These are phyloP conservation scores for Macquaria australasica DNA, from an alignment of 2,113 vertebrate species.

Conservation along the genomic window DNA sequence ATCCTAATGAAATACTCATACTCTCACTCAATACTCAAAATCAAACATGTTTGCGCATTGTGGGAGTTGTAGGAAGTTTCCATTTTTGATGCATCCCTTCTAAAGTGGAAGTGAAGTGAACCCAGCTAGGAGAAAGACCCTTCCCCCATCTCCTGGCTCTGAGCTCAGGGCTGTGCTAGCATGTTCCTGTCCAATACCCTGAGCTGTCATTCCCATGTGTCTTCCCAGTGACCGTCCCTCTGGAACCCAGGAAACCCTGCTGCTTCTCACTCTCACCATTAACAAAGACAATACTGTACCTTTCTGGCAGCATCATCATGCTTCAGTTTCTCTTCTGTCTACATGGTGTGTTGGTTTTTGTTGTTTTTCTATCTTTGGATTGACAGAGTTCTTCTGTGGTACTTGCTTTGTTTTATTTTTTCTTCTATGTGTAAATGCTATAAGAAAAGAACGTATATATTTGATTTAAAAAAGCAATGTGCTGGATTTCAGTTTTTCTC, in stretches of 20 bases:
- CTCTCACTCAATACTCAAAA: too few relatives aligned
- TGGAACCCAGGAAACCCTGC: slow-evolving; percentile 9
- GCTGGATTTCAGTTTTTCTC: slow-evolving; percentile 61
- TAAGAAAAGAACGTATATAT: slow-evolving; percentile 75
- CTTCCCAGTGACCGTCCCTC: not conserved
- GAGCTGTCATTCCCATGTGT: slow-evolving; percentile 2
- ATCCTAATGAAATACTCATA: not conserved
- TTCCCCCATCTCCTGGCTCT: not conserved
- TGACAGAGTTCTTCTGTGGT: slow-evolving; percentile 66
- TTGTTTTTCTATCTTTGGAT: slow-evolving; percentile 39
- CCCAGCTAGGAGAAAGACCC: not conserved
- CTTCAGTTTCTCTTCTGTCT: slow-evolving; percentile 30
- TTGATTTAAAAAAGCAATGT: slow-evolving; percentile 58
- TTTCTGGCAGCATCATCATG: slow-evolving; percentile 39
- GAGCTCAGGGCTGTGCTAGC: slow-evolving; percentile 55
- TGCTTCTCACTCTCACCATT: slow-evolving; percentile 56
- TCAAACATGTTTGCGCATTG: not conserved
- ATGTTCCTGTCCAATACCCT: slow-evolving; percentile 42
- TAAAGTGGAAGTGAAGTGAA: slow-evolving; percentile 44
- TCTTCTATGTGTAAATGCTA: slow-evolving; percentile 73
- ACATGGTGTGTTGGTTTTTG: slow-evolving; percentile 36
- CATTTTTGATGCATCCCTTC: not conserved
- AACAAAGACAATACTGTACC: slow-evolving; percentile 26
- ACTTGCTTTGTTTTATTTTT: slow-evolving; percentile 41
- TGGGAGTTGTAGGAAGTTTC: not conserved